Evolutionary conservation across 1,140 invertebrate genomes (phyloP).

Genomic region (Lepidostoma basale): DNA sequence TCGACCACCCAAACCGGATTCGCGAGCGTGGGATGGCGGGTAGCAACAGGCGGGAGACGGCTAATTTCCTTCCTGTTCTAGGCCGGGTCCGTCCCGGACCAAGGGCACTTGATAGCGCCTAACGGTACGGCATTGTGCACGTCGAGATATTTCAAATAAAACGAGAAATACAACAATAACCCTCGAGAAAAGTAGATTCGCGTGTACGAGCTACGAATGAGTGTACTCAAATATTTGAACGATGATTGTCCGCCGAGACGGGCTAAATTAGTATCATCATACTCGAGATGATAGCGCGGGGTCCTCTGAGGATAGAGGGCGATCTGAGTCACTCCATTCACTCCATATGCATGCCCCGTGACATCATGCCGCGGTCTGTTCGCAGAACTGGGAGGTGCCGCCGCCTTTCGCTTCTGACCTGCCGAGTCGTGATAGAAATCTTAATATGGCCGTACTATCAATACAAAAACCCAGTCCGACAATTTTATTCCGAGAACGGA

Average conservation of each 20-base stretch:
- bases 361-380: neutral
- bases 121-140: no score
- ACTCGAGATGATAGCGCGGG: constrained; percentile 8
- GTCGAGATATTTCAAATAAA: no score
- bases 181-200: no score
- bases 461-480: neutral
- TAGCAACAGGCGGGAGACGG: constrained; percentile 13
- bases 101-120: no score
- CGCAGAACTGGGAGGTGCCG: constrained; percentile 7
- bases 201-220: no score
- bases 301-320: constrained; percentile 15
- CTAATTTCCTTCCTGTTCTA: neutral
- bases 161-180: no score
- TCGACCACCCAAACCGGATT: constrained; percentile 18
- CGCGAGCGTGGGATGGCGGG: constrained; percentile 6
- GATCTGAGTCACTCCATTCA: constrained; percentile 20
- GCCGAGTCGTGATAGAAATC: constrained; percentile 8
- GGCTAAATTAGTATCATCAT: neutral
- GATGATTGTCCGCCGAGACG: neutral
- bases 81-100: neutral
- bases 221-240: neutral
- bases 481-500: neutral
- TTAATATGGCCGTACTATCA: neutral
- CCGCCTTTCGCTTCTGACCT: constrained; percentile 21
- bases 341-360: neutral